Evolutionary conservation across 2,113 vertebrate species (phyloP).

Genomic region (Synodontis membranacea): DNA sequence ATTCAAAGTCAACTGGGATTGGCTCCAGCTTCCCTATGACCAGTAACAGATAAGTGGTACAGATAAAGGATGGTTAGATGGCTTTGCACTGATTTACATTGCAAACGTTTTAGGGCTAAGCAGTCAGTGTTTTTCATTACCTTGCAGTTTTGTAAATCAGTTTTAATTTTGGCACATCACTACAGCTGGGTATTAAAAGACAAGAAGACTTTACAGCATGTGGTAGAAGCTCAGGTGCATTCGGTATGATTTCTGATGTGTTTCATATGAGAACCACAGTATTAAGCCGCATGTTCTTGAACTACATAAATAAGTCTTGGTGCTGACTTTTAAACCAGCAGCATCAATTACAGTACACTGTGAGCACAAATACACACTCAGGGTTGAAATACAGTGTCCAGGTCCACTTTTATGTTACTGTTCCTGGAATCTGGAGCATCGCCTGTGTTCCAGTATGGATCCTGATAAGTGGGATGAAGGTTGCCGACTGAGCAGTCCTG

Average conservation of each 20-base stretch:
- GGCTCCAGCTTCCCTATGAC: too few species aligned
- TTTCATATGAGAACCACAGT: background rate
- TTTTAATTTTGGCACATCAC: background rate
- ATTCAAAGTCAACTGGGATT: too few species aligned
- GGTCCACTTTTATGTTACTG: slow-evolving; percentile 63
- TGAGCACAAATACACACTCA: background rate
- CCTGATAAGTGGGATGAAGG: slow-evolving; percentile 54
- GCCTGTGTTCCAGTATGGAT: slow-evolving; percentile 54
- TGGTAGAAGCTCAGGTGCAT: background rate
- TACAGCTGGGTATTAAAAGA: background rate
- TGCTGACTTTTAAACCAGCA: background rate
- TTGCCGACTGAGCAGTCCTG: slow-evolving; percentile 68
- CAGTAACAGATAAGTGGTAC: too few species aligned
- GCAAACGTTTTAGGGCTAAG: too few species aligned
- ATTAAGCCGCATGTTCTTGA: background rate
- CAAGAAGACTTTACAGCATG: background rate
- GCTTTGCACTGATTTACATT: too few species aligned
- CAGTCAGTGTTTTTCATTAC: too few species aligned
- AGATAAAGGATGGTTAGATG: too few species aligned
- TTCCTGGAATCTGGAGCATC: slow-evolving; percentile 61
- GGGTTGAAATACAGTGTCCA: slow-evolving; percentile 72
- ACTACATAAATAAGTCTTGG: background rate
- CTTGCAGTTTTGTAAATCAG: too few species aligned
- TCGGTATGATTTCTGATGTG: background rate
- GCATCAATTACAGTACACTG: background rate